Conservation (phyloP, 2,888 invertebrate species). For the Acleris holmiana region DNA sequence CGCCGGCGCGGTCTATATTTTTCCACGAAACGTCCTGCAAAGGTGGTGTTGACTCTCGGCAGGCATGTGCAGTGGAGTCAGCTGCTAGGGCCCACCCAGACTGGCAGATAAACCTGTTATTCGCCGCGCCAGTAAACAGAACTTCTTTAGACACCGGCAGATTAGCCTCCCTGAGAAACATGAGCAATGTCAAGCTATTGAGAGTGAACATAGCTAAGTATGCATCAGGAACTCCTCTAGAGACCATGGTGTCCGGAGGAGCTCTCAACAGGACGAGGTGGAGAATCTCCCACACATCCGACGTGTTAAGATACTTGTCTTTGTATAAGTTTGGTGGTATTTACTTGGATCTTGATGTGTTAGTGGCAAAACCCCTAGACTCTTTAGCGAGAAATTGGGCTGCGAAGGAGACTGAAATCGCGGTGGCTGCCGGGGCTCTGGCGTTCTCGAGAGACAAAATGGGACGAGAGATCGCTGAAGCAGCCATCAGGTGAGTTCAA, state of each 20-base stretch:
- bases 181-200: slow-evolving; percentile 78
- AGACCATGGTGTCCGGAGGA: slow-evolving; percentile 77
- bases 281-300: slow-evolving; percentile 86
- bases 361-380: slow-evolving; percentile 86
- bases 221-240: slow-evolving; percentile 82
- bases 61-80: slow-evolving; percentile 88
- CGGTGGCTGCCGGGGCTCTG: slow-evolving; percentile 88
- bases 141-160: slow-evolving; percentile 50
- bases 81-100: slow-evolving; percentile 86
- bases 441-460: slow-evolving; percentile 75
- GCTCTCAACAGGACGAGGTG: slow-evolving; percentile 80
- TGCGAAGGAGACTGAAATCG: slow-evolving; percentile 83
- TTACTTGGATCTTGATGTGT: slow-evolving; percentile 90
- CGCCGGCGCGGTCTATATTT: slow-evolving; percentile 82
- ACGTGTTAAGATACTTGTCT: slow-evolving; percentile 86
- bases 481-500: slow-evolving; percentile 47
- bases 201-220: slow-evolving; percentile 80
- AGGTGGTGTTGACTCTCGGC: slow-evolving; percentile 78
- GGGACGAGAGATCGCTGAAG: slow-evolving; percentile 50
- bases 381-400: slow-evolving; percentile 84
- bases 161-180: slow-evolving; percentile 58
- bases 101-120: slow-evolving; percentile 82
- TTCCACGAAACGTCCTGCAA: slow-evolving; percentile 88
- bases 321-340: slow-evolving; percentile 91
- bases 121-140: slow-evolving; percentile 66